phyloP scores from a whole-genome alignment of 2,797 vertebrate species.

The Lateolabrax maculatus region DNA sequence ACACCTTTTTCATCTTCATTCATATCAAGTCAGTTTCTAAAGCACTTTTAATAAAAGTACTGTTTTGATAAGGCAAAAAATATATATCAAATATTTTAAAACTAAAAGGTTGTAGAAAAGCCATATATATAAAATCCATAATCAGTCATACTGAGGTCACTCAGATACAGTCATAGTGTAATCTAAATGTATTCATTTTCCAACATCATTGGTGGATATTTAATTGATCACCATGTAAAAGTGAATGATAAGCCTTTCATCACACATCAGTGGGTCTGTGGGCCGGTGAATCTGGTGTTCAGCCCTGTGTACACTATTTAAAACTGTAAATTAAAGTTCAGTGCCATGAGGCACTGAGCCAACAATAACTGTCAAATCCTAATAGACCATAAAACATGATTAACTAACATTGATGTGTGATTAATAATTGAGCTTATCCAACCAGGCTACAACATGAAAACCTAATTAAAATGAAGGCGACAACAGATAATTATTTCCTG shows the following conservation, averaged over 20 bases:
- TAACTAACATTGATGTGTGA: not conserved
- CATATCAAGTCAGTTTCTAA: not conserved
- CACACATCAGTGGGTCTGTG: no score
- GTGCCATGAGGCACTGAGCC: no score
- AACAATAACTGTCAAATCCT: not conserved
- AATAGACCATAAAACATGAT: not conserved
- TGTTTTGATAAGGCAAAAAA: not conserved
- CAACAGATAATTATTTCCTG: not conserved
- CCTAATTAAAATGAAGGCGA: not conserved
- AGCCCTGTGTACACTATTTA: no score
- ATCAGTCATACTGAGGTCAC: no score
- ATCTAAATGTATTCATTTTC: no score
- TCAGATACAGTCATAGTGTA: no score
- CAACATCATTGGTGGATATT: no score
- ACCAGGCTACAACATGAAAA: not conserved
- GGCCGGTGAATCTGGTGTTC: not conserved
- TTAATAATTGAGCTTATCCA: not conserved
- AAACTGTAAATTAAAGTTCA: not conserved
- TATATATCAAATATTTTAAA: no score
- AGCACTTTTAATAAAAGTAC: not conserved
- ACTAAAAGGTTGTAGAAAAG: not conserved
- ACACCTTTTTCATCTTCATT: not conserved
- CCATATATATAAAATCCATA: not conserved
- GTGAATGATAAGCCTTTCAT: not conserved
- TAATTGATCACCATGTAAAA: not conserved